Evolutionary conservation across 2,113 vertebrate species (phyloP), one percentile per base, ranked within the genome.

Genomic region (Ursus arctos): DNA sequence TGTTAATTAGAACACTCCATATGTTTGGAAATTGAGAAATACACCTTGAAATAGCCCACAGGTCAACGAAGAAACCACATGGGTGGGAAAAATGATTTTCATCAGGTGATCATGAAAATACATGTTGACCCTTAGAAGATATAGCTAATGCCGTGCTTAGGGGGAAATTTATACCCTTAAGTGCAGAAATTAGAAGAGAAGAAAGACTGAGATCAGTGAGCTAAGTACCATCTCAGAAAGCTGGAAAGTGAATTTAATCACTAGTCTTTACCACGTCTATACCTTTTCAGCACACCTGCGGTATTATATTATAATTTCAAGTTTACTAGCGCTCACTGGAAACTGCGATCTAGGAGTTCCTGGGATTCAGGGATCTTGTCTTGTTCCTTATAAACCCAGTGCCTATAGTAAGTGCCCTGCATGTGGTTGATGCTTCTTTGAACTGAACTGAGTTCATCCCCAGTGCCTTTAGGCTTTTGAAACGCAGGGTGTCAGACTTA

Each of bases 21-120:
- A 67, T 40, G 18, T 93, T 96, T 94, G 77, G 40, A 93, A 93
- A 93, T 81, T 53, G 94, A 96, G 71, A 89, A 91, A 79, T 82
- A 86, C n/a, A 57, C 31, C 79, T 72, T 61, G 1, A 89, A 96
- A 55, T 83, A n/a, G 55, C 36, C 36, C 24, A 47, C 15, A 51
- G 51, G 69, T 71, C 86, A 84, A 88, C 85, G 71, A 85, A 88
- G 86, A 91, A 67, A 79, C 86, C 21, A 47, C 53, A 63, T 31
- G 47, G 47, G 26, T 74, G 43, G 72, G 55, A 72, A 72, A 95
- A 94, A 74, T 85, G n/a, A 51, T 95, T 93, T 88, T 83, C 65
- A 76, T 31, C 28, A 21, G 72, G 9, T 83, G 33, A 40, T 87
- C 31, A 33, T 74, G 84, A 76, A 83, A 83, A 90, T 85, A 49